These are phyloP conservation scores for Oscheius myriophilus DNA, from an alignment of 2,888 invertebrate species.

Conservation along the genomic window DNA sequence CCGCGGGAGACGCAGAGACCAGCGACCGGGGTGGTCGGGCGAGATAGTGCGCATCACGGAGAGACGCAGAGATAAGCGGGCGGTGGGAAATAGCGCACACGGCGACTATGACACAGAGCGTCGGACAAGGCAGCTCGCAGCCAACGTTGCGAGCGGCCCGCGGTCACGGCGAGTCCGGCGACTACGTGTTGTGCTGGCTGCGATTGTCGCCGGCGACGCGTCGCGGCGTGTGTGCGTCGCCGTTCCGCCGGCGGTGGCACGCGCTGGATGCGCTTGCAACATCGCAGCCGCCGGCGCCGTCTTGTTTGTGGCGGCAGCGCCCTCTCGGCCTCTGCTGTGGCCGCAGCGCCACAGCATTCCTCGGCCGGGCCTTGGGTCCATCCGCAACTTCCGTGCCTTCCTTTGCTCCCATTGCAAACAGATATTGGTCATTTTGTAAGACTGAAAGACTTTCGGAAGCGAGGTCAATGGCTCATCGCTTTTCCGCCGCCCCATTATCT, in stretches of 20 bases:
- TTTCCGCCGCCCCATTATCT: not conserved
- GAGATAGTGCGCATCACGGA: conserved; percentile 9
- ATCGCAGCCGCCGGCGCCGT: conserved; percentile 15
- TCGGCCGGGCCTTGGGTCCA: not conserved
- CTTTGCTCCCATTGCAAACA: not conserved
- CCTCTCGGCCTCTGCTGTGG: not conserved
- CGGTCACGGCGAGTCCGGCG: conserved; percentile 22
- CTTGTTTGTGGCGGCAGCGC: conserved; percentile 1
- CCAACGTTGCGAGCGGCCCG: not conserved
- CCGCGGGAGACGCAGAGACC: conserved; percentile 22
- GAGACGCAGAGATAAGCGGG: conserved; percentile 16
- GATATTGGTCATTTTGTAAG: not conserved
- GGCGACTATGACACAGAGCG: not conserved
- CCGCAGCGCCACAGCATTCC: not conserved
- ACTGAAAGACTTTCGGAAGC: not conserved
- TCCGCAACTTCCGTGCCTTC: conserved; percentile 1
- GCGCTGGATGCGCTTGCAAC: conserved; percentile 16
- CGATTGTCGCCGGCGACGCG: conserved; percentile 23
- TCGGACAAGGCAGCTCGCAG: no score
- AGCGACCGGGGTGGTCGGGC: not conserved
- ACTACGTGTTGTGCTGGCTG: conserved; percentile 21
- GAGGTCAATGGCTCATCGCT: not conserved
- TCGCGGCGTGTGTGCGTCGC: conserved; percentile 1
- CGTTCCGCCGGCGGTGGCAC: conserved; percentile 7
- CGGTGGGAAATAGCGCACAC: not conserved